phyloP scores from a whole-genome alignment of 2,888 invertebrate genomes.

The Agrilus mali region DNA sequence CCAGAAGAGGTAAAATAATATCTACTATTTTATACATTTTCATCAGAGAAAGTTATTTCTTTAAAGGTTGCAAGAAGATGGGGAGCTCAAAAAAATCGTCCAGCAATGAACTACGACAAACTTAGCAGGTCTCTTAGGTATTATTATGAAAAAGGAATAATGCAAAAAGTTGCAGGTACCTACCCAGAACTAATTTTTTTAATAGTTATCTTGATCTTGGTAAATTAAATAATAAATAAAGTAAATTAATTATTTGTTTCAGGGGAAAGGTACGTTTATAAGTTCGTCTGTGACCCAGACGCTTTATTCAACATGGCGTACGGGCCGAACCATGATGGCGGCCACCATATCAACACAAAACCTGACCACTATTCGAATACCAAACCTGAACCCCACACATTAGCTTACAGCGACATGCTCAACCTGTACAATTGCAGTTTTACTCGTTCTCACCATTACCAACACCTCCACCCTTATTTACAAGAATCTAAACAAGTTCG shows the following conservation, averaged over 20 bases:
- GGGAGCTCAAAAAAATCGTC: slow-evolving; percentile 93
- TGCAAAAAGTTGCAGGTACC: slow-evolving; percentile 91
- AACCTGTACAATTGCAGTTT: slow-evolving; percentile 34
- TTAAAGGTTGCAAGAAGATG: slow-evolving; percentile 80
- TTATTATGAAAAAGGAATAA: slow-evolving; percentile 96
- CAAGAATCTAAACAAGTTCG: slow-evolving; percentile 24
- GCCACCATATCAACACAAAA: slow-evolving; percentile 17
- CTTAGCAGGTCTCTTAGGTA: slow-evolving; percentile 87
- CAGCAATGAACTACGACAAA: slow-evolving; percentile 97
- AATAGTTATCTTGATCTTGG: too few relatives aligned
- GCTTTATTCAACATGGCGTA: slow-evolving; percentile 78
- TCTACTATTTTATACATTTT: not conserved
- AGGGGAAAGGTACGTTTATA: slow-evolving; percentile 93
- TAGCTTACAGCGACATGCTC: slow-evolving; percentile 34
- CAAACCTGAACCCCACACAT: slow-evolving; percentile 29
- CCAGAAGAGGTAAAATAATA: slow-evolving; percentile 67
- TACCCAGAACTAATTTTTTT: too few relatives aligned
- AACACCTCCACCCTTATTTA: slow-evolving; percentile 31
- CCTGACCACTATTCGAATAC: slow-evolving; percentile 26
- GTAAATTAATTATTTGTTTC: slow-evolving; percentile 16
- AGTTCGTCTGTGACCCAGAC: slow-evolving; percentile 92
- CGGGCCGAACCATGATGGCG: slow-evolving; percentile 27
- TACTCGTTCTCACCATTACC: slow-evolving; percentile 27
- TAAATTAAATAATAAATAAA: not conserved
- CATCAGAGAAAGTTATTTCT: not conserved